Evolutionary conservation across 37 sponge, comb jelly and placozoan species (phyloP), one percentile per base, ranked within the genome.

Genomic region (Bolinopsis microptera): DNA sequence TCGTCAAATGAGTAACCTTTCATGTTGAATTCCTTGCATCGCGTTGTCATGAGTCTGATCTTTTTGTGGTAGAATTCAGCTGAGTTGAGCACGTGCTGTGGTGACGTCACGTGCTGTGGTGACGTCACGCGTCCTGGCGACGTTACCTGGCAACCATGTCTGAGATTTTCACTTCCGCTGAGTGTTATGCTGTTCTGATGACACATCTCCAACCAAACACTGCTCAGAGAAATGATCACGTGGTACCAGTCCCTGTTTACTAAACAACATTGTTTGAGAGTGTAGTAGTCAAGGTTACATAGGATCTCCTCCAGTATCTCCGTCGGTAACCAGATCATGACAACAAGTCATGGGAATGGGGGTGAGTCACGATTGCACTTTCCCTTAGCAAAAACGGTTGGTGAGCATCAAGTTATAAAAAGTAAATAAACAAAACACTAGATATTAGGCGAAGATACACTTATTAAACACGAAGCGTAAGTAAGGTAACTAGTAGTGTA

Each of bases 291-390:
- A 24, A 34, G 24, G 90, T 86, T n/a, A 21, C 32, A 34, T 0
- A 86, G 61, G 61, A 86, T 86, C 61, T 41, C 61, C 61, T 86
- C 90, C 27, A 39, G 23, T 0, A 86, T 34, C 35, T 86, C 90
- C 24, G 25, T 3, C 30, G 90, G 90, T 24, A 86, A 48, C 61
- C 61, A 48, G 61, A 48, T 48, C 61, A 48, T 48, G 13, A 48
- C 13, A 48, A 18, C 61, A 48, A 13, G 61, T n/a, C n/a, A n/a
- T n/a, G n/a, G n/a, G n/a, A n/a, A n/a, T n/a, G n/a, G n/a, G n/a
- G n/a, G n/a, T n/a, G n/a, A n/a, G n/a, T n/a, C n/a, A n/a, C n/a
- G n/a, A n/a, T n/a, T n/a, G n/a, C n/a, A n/a, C n/a, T n/a, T n/a
- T n/a, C n/a, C n/a, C n/a, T n/a, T n/a, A n/a, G n/a, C n/a, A n/a